Base-by-base conservation (phyloP, 1,140 invertebrate species). In the Anastrepha ludens region DNA sequence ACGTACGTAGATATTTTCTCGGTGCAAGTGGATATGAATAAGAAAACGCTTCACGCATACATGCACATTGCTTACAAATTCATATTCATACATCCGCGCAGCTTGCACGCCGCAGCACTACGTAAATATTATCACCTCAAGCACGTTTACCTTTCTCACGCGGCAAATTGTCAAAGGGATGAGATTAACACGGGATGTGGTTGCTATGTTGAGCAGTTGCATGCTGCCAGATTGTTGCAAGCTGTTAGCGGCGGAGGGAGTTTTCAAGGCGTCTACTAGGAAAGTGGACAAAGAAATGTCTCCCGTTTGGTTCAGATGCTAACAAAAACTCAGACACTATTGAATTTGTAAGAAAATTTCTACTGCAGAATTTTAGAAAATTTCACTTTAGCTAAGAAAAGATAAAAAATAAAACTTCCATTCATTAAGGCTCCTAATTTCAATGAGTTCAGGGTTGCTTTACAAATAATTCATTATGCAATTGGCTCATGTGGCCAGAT, bases 111-210 rank as follows among this genome's bases (percentile, higher is more conserved):
- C 3, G n/a, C n/a, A 67, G 29, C 20, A 29, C 60, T n/a, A 3
- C 5, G 64, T 39, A 67, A 67, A 67, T 67, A 67, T 29, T 67
- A 67, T 67, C 9, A 7, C 64, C 64, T 44, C 64, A 5, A 67
- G 64, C 64, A 39, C 64, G 64, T 67, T 67, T 67, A 67, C 64
- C 13, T 67, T 67, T 67, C 64, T 29, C 64, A 67, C 64, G 64
- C 64, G 64, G 64, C 64, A 67, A 11, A 67, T 29, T 67, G 64
- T 17, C 64, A 67, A 20, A 20, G 20, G 64, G 64, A 67, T 67
- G 7, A 67, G 11, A 11, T 67, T 67, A 67, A 67, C 64, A 67
- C 64, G 5, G 64, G 64, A 67, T 67, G 64, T 4, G 9, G 29
- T 39, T 67, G n/a, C 0, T 29, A 29, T 15, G n/a, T n/a, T 67